phyloP scores from a whole-genome alignment of 2,888 invertebrate species.

The Leptinotarsa rubiginosa region DNA sequence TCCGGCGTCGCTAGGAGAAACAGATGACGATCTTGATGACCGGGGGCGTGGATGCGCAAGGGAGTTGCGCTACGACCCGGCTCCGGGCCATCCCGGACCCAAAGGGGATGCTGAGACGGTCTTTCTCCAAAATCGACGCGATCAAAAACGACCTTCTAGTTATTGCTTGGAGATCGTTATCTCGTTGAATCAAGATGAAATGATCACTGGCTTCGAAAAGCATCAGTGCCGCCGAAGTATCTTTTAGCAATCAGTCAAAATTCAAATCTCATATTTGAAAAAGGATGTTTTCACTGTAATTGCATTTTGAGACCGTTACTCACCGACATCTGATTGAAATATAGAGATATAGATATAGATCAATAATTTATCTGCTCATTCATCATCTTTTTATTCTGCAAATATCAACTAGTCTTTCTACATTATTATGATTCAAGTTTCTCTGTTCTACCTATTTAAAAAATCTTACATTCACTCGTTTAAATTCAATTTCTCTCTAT shows the following conservation, averaged over 20 bases:
- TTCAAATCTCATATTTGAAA: not conserved
- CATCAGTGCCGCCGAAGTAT: not conserved
- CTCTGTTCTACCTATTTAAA: too few species aligned
- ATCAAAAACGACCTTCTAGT: conserved; percentile 3
- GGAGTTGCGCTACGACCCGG: conserved; percentile 54
- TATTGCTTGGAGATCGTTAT: conserved; percentile 4
- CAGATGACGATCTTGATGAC: conserved; percentile 63
- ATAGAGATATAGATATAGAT: too few species aligned
- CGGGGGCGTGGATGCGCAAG: conserved; percentile 63
- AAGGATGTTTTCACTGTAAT: too few species aligned
- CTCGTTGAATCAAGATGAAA: not conserved
- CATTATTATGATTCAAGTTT: too few species aligned
- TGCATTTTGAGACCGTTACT: too few species aligned
- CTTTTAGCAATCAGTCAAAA: not conserved
- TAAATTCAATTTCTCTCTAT: too few species aligned
- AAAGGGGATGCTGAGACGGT: conserved; percentile 42
- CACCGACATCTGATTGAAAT: too few species aligned
- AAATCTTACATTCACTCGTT: too few species aligned
- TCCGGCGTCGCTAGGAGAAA: conserved; percentile 57
- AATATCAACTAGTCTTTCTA: too few species aligned
- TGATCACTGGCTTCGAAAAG: not conserved
- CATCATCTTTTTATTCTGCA: too few species aligned
- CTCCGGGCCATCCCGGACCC: conserved; percentile 45
- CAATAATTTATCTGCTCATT: too few species aligned
- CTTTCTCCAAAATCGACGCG: not conserved